Evolutionary conservation across 2,888 invertebrate genomes (phyloP).

Genomic region (Diachrysia chrysitis): DNA sequence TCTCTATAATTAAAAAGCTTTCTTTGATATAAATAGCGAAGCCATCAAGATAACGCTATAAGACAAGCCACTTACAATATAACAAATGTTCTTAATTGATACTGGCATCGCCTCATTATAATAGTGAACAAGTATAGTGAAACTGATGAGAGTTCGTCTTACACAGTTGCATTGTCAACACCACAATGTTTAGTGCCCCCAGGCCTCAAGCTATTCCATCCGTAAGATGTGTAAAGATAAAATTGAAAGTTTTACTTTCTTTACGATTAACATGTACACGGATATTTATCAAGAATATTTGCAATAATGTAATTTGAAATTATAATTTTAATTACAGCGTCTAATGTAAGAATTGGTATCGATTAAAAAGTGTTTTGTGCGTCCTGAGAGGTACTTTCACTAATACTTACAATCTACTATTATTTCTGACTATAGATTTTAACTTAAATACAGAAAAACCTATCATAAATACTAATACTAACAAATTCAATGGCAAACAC

Average conservation of each 20-base stretch:
- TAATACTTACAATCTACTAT: no score
- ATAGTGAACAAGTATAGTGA: slow-evolving; percentile 47
- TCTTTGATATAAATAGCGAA: not conserved
- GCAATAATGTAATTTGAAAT: no score
- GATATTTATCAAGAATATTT: no score
- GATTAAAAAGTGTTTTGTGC: not conserved
- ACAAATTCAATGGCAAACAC: slow-evolving; percentile 21
- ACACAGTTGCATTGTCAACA: slow-evolving; percentile 60
- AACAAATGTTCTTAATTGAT: slow-evolving; percentile 44
- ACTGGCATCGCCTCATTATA: slow-evolving; percentile 47
- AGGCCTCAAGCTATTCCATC: slow-evolving; percentile 9
- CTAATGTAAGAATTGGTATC: not conserved
- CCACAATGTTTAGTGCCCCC: slow-evolving; percentile 6
- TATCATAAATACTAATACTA: no score
- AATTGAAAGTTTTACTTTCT: slow-evolving; percentile 50
- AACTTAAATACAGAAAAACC: not conserved
- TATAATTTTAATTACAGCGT: no score
- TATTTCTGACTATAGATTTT: no score
- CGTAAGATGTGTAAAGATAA: slow-evolving; percentile 38
- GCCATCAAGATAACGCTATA: slow-evolving; percentile 32
- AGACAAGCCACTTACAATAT: slow-evolving; percentile 43
- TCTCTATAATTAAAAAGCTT: slow-evolving; percentile 1
- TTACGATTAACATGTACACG: not conserved
- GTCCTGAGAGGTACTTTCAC: no score
- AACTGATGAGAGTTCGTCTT: slow-evolving; percentile 57